Evolutionary conservation across 1,140 invertebrate genomes (phyloP).

Genomic region (Bombus turneri): DNA sequence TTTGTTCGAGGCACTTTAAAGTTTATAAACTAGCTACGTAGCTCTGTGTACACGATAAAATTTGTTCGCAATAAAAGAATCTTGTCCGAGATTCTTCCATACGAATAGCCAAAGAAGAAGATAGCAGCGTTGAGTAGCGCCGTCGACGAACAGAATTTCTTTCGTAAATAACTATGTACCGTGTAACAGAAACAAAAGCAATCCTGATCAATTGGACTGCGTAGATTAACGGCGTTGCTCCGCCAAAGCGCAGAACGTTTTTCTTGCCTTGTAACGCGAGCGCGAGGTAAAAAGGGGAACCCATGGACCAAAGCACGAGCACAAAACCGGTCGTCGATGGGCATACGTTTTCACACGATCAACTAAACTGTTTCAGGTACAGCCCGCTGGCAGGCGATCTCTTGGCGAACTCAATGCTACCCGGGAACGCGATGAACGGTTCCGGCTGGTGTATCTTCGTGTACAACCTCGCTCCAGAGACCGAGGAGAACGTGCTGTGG

Average conservation of each 20-base stretch:
- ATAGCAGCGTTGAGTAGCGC: background rate
- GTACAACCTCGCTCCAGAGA: conserved; percentile 98
- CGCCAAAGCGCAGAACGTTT: conserved; percentile 4
- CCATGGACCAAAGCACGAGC: background rate
- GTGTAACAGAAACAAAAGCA: background rate
- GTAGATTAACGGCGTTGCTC: background rate
- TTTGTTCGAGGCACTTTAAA: background rate
- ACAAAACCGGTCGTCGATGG: background rate
- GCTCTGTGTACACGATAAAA: background rate
- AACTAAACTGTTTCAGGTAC: conserved; percentile 87
- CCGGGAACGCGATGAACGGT: conserved; percentile 90
- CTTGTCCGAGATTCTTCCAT: background rate
- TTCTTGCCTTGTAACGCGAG: conserved; percentile 8
- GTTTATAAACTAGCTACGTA: background rate
- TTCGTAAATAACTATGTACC: background rate
- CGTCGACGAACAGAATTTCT: background rate
- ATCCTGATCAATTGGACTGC: background rate
- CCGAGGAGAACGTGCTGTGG: conserved; percentile 99
- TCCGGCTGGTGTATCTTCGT: conserved; percentile 99
- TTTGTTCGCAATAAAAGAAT: background rate
- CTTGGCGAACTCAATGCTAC: conserved; percentile 93
- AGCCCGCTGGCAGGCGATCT: conserved; percentile 96
- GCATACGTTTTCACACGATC: conserved; percentile 59
- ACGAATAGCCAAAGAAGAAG: background rate
- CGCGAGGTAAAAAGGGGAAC: background rate